Percentiles rank a stretch among this genome's conserved stretches.
These are phyloP conservation scores for Dermatemys mawii DNA, from an alignment of 2,113 vertebrate genomes.

Conservation along the genomic window DNA sequence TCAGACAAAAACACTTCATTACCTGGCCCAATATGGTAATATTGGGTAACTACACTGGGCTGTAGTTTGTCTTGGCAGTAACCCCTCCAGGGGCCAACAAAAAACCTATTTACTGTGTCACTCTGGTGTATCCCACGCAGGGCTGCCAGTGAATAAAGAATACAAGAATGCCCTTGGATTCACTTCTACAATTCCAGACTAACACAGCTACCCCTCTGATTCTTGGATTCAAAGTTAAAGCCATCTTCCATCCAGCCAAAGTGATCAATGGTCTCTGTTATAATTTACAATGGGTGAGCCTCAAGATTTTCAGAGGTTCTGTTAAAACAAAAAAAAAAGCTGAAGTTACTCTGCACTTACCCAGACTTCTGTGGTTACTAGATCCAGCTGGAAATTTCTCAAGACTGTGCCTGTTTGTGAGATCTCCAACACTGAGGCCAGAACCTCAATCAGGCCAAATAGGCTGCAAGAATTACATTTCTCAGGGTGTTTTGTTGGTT, in stretches of 20 bases:
- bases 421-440: not conserved
- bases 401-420: not conserved
- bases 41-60: too few relatives aligned
- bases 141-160: not conserved
- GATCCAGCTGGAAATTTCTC: not conserved
- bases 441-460: not conserved
- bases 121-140: not conserved
- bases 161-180: not conserved
- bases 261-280: not conserved
- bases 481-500: not conserved
- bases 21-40: accelerated
- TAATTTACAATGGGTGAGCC: not conserved
- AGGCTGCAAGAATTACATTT: not conserved
- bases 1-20: not conserved
- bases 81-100: accelerated
- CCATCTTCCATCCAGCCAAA: not conserved
- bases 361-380: not conserved
- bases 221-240: not conserved
- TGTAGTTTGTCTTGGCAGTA: not conserved
- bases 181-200: too few relatives aligned
- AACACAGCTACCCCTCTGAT: too few relatives aligned
- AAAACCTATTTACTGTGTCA: accelerated
- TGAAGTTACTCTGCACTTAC: not conserved
- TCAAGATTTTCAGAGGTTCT: not conserved
- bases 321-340: not conserved